phyloP scores from a whole-genome alignment of 35 echinoderm and acorn worm genomes.

The Anneissia japonica region DNA sequence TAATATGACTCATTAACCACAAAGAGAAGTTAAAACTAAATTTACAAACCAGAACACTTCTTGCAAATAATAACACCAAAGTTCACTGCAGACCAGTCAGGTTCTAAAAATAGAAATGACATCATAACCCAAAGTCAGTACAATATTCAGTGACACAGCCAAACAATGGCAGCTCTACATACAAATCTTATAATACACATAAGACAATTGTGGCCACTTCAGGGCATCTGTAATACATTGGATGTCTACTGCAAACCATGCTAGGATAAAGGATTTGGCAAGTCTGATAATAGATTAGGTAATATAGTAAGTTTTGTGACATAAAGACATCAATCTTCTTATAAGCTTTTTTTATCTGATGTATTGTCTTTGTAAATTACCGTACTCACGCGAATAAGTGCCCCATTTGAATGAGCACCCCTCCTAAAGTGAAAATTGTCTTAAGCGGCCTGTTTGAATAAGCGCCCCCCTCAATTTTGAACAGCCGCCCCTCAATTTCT shows the following conservation, averaged over 20 bases:
- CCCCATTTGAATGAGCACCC: no score
- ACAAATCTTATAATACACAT: not conserved
- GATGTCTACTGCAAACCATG: not conserved
- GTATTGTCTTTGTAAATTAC: no score
- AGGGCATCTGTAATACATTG: not conserved
- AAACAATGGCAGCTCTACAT: not conserved
- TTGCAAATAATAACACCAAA: constrained; percentile 8
- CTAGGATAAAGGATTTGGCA: not conserved
- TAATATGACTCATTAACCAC: not conserved
- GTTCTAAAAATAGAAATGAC: constrained; percentile 8
- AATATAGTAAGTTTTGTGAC: no score
- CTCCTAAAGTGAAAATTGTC: no score
- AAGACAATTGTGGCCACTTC: not conserved
- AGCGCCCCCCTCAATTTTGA: no score
- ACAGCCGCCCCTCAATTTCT: no score
- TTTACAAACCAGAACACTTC: not conserved
- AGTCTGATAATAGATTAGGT: no score
- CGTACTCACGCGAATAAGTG: no score
- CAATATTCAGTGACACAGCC: not conserved
- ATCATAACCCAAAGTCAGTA: not conserved
- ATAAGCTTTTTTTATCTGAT: no score
- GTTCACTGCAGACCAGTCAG: constrained; percentile 8
- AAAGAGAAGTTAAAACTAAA: not conserved
- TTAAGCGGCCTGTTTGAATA: no score
- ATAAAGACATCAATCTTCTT: no score